Evolutionary conservation across 2,113 vertebrate species (phyloP).

Genomic region (Hippocampus comes): DNA sequence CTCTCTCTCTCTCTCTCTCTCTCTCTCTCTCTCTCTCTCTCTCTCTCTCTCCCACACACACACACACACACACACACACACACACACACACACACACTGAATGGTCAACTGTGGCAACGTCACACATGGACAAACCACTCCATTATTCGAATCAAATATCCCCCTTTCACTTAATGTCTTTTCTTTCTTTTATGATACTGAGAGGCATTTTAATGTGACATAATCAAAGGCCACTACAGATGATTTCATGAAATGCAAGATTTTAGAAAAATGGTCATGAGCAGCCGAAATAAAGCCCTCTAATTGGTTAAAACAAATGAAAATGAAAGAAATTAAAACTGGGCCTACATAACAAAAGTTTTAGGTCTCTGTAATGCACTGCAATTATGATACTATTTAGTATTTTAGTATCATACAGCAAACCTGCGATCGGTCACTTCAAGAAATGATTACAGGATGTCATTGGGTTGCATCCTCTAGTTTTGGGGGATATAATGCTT

Average conservation of each 20-base stretch:
- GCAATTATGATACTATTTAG: no score
- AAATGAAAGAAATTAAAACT: background rate
- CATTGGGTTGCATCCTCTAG: no score
- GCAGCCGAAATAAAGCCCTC: background rate
- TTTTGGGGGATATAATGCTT: no score
- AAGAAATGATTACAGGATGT: no score
- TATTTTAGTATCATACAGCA: no score
- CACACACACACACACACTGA: background rate
- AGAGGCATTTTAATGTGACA: slow-evolving; percentile 2
- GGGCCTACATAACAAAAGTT: background rate
- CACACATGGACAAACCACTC: slow-evolving; percentile 16
- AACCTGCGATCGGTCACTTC: no score
- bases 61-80: background rate
- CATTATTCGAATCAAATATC: slow-evolving; percentile 23
- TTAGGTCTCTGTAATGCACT: no score
- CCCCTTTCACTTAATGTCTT: background rate
- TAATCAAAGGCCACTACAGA: background rate
- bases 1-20: background rate
- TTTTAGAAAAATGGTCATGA: background rate
- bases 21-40: background rate
- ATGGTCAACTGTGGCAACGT: slow-evolving; percentile 19
- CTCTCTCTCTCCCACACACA: background rate
- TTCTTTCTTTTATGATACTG: background rate
- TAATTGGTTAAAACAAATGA: background rate
- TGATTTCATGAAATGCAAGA: background rate